Evolutionary conservation across 2,797 vertebrate genomes (phyloP).

Genomic region (Sebastolobus alascanus): DNA sequence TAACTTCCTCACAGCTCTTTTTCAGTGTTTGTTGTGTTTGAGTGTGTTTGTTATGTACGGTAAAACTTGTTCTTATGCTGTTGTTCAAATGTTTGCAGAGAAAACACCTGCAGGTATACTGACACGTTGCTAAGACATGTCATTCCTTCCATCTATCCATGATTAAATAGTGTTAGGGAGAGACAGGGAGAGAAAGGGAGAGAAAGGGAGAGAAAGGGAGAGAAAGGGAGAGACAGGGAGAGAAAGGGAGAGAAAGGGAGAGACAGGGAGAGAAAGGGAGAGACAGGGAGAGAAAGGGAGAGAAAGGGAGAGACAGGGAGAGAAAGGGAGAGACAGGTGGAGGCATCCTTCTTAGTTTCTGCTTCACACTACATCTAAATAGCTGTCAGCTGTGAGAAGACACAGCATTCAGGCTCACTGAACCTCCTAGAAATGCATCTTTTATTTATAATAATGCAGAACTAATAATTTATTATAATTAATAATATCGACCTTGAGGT

Average conservation of each 20-base stretch:
- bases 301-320: neutral
- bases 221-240: too few relatives aligned
- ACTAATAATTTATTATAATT: too few relatives aligned
- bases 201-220: too few relatives aligned
- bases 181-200: neutral
- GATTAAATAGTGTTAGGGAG: slow-evolving; percentile 29
- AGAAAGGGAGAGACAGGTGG: neutral
- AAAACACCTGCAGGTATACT: slow-evolving; percentile 6
- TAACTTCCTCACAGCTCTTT: neutral
- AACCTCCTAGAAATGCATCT: too few relatives aligned
- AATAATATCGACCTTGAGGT: too few relatives aligned
- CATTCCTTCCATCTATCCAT: slow-evolving; percentile 38
- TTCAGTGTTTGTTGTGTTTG: slow-evolving; percentile 11
- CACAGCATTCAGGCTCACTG: too few relatives aligned
- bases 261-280: too few relatives aligned
- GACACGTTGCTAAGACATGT: slow-evolving; percentile 31
- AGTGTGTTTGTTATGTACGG: slow-evolving; percentile 15
- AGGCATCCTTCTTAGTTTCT: neutral
- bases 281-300: neutral
- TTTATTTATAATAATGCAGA: too few relatives aligned
- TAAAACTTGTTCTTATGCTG: slow-evolving; percentile 28
- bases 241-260: too few relatives aligned
- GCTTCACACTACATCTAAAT: neutral
- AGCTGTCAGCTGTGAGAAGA: neutral
- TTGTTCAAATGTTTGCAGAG: slow-evolving; percentile 24